Percentiles rank a stretch among this genome's conserved stretches.
phyloP scores from a whole-genome alignment of 2,113 vertebrate genomes.

The Apodemus sylvaticus region DNA sequence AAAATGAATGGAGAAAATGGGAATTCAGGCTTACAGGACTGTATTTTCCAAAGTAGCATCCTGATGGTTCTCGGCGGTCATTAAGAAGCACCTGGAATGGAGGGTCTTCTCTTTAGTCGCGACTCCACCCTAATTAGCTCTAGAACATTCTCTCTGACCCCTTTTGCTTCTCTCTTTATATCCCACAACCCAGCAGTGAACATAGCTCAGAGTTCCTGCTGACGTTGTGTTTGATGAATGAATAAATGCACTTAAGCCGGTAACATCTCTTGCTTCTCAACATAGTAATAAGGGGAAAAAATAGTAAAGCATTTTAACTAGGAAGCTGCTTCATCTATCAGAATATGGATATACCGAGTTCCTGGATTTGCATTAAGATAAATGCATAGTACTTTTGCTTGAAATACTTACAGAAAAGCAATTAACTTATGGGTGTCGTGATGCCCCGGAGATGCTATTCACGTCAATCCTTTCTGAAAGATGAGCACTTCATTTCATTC shows the following conservation, averaged over 20 bases:
- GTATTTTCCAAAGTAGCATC: neutral
- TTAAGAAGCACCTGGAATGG: neutral
- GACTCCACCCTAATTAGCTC: neutral
- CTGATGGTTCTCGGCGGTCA: neutral
- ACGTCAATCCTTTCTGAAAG: slow-evolving; percentile 26
- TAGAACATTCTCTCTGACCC: neutral
- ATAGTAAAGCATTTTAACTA: neutral
- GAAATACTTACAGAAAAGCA: slow-evolving; percentile 69
- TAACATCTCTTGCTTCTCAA: slow-evolving; percentile 42
- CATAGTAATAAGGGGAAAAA: slow-evolving; percentile 33
- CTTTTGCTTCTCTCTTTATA: neutral
- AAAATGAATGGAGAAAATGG: neutral
- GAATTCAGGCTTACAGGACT: neutral
- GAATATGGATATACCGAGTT: slow-evolving; percentile 61
- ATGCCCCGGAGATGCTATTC: neutral
- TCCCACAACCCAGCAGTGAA: neutral
- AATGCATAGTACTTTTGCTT: slow-evolving; percentile 56
- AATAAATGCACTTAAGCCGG: slow-evolving; percentile 53
- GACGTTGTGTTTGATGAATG: slow-evolving; percentile 62
- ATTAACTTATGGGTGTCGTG: slow-evolving; percentile 56
- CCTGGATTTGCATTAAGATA: slow-evolving; percentile 60
- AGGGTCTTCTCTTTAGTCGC: neutral
- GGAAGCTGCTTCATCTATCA: slow-evolving; percentile 58
- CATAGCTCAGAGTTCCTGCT: neutral
- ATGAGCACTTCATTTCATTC: slow-evolving; percentile 52